Percentiles rank a stretch among this genome's conserved stretches.
Conservation (phyloP, 1,140 invertebrate species). For the Lethrus apterus region DNA sequence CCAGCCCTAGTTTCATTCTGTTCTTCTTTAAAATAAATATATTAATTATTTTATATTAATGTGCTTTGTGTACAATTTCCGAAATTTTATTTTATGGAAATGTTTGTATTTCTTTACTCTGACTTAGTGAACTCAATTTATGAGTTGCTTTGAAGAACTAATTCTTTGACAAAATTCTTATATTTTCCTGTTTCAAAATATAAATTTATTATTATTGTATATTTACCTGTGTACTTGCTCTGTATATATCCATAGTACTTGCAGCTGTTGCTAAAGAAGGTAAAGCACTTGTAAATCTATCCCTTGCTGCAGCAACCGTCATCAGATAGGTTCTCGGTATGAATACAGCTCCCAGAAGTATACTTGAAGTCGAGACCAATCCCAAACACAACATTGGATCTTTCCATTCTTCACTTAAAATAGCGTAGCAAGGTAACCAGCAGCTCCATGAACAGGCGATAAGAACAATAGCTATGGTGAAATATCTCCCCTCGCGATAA, state of each 20-base stretch:
- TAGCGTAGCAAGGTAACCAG: slow-evolving; percentile 45
- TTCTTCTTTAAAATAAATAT: too few species aligned
- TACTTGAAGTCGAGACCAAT: slow-evolving; percentile 47
- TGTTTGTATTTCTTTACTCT: too few species aligned
- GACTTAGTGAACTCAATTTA: too few species aligned
- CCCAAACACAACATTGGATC: slow-evolving; percentile 53
- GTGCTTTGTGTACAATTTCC: too few species aligned
- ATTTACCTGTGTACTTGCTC: slow-evolving; percentile 30
- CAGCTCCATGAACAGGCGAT: slow-evolving; percentile 44
- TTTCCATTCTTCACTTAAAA: slow-evolving; percentile 45
- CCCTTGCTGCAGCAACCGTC: slow-evolving; percentile 46
- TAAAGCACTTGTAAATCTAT: slow-evolving; percentile 45
- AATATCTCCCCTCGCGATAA: slow-evolving; percentile 52
- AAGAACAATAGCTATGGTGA: slow-evolving; percentile 43
- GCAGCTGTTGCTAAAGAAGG: slow-evolving; percentile 38
- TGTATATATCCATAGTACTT: slow-evolving; percentile 35
- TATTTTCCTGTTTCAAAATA: too few species aligned
- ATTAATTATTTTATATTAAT: too few species aligned
- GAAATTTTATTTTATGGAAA: neutral
- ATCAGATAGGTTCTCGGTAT: slow-evolving; percentile 55
- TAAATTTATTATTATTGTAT: too few species aligned
- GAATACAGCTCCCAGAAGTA: slow-evolving; percentile 48
- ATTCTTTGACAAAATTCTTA: too few species aligned
- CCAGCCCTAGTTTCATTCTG: too few species aligned
- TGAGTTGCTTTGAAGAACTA: too few species aligned